phyloP scores from a whole-genome alignment of 1,140 invertebrate genomes.

The Trichonephila inaurata region DNA sequence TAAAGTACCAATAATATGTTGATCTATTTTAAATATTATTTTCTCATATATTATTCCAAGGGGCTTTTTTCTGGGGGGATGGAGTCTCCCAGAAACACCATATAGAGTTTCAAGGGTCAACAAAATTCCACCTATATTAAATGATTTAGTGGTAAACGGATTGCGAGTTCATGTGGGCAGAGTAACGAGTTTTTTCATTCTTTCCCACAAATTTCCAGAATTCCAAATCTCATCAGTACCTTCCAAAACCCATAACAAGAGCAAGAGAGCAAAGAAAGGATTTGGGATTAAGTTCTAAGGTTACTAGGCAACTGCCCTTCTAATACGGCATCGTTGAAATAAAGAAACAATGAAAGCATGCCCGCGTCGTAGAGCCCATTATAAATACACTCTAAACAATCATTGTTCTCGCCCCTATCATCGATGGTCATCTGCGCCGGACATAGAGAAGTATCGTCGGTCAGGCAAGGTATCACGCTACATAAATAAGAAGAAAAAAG shows the following conservation, averaged over 20 bases:
- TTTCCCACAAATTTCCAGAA: no score
- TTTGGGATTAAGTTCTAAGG: background rate
- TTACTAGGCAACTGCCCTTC: slow-evolving; percentile 25
- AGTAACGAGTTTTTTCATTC: no score
- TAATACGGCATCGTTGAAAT: background rate
- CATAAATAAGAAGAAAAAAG: slow-evolving; percentile 15
- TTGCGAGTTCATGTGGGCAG: no score
- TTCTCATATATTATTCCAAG: no score
- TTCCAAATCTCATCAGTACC: no score
- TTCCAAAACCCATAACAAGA: background rate
- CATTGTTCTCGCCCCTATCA: slow-evolving; percentile 45
- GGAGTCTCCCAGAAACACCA: no score
- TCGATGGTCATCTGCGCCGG: slow-evolving; percentile 21
- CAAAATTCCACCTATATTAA: no score
- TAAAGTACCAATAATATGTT: no score
- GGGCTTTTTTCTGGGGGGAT: no score
- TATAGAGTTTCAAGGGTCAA: no score
- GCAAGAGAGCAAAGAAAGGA: background rate
- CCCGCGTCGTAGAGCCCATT: background rate
- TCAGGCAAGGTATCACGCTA: slow-evolving; percentile 26
- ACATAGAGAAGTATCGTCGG: slow-evolving; percentile 16
- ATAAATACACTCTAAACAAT: slow-evolving; percentile 32
- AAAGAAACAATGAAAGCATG: background rate
- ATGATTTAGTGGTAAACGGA: no score
- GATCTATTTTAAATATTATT: no score